Evolutionary conservation across 2,888 invertebrate genomes (phyloP).

Genomic region (Lasioglossum leucozonium): DNA sequence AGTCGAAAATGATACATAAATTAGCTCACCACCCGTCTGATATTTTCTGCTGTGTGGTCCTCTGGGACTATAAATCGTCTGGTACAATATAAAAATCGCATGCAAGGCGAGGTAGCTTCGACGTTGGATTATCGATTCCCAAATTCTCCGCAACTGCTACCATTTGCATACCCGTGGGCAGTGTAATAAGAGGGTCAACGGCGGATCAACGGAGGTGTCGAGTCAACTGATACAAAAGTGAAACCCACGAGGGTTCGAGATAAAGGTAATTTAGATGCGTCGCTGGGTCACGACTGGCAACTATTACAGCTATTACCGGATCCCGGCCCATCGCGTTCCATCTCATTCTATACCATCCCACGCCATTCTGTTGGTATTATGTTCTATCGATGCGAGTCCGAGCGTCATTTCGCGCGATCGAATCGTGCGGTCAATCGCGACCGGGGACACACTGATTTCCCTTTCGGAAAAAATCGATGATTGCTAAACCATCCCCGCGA

Average conservation of each 20-base stretch:
- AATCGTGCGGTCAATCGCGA: constrained; percentile 60
- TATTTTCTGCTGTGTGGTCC: background rate
- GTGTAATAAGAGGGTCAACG: constrained; percentile 23
- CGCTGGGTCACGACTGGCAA: constrained; percentile 78
- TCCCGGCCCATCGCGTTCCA: constrained; percentile 72
- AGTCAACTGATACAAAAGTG: constrained; percentile 70
- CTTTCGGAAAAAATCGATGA: constrained; percentile 2
- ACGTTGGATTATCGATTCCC: background rate
- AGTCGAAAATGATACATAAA: background rate
- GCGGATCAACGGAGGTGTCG: constrained; percentile 57
- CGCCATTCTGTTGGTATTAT: constrained; percentile 72
- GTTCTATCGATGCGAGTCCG: constrained; percentile 64
- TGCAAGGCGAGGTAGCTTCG: background rate
- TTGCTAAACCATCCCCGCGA: background rate
- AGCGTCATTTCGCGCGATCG: constrained; percentile 64
- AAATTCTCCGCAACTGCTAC: constrained; percentile 17
- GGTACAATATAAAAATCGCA: background rate
- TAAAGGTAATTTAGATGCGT: constrained; percentile 80
- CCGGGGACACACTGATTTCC: constrained; percentile 51
- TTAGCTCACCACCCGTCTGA: background rate
- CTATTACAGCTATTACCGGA: constrained; percentile 79
- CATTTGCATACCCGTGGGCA: constrained; percentile 27
- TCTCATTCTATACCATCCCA: constrained; percentile 71
- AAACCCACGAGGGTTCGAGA: constrained; percentile 68
- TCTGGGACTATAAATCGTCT: background rate